A percentile compares a stretch with the other conserved stretches of the same genome.
Evolutionary conservation across 2,888 invertebrate genomes (phyloP).

Genomic region (Yponomeuta sedellus): DNA sequence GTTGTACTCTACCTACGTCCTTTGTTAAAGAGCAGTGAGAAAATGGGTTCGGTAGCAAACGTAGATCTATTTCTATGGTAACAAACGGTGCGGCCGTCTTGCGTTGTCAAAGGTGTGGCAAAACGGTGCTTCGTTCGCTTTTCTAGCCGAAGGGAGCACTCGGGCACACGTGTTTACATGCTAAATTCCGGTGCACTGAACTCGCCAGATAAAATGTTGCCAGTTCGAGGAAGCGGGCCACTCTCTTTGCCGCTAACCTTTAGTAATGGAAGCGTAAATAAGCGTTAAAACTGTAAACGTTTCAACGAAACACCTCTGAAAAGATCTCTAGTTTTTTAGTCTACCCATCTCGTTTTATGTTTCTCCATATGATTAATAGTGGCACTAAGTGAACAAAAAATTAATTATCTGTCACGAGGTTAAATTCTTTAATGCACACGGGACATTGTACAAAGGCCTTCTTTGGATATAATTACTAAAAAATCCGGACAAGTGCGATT

Average conservation of each 20-base stretch:
- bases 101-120: conserved; percentile 13
- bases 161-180: conserved; percentile 40
- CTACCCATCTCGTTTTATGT: neutral
- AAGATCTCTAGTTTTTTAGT: neutral
- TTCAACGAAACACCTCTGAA: neutral
- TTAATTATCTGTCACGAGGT: too few relatives aligned
- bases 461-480: too few relatives aligned
- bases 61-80: too few relatives aligned
- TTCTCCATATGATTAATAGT: too few relatives aligned
- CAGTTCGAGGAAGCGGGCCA: conserved; percentile 53
- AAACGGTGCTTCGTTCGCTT: conserved; percentile 10
- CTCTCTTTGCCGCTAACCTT: conserved; percentile 31
- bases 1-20: too few relatives aligned
- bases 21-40: too few relatives aligned
- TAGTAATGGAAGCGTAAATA: conserved; percentile 34
- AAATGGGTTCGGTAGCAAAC: neutral
- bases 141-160: conserved; percentile 9
- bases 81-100: neutral
- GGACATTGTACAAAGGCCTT: too few relatives aligned
- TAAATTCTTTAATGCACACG: too few relatives aligned
- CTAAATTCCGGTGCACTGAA: conserved; percentile 49
- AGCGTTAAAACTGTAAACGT: conserved; percentile 4
- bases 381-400: too few relatives aligned
- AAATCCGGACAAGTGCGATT: too few relatives aligned
- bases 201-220: conserved; percentile 53